Conservation (phyloP, 2,888 invertebrate species). For the Microplitis manilae region DNA sequence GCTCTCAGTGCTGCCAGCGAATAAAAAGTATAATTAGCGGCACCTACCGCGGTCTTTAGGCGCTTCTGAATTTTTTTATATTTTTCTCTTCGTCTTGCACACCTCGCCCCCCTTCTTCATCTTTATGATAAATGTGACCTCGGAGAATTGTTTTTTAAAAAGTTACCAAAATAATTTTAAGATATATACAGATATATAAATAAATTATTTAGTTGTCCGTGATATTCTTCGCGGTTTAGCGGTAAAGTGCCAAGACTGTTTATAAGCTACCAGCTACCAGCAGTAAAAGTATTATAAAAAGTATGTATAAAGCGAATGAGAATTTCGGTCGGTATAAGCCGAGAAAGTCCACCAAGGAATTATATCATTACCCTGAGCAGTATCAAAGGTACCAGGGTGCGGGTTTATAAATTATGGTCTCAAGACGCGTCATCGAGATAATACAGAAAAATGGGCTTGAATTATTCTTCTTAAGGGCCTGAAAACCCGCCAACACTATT, state of each 20-base stretch:
- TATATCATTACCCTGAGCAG: slow-evolving; percentile 58
- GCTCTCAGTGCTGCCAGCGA: slow-evolving; percentile 5
- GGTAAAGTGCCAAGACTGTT: not conserved
- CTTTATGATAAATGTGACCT: not conserved
- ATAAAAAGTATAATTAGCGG: slow-evolving; percentile 39
- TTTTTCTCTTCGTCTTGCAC: not conserved
- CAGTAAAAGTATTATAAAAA: not conserved
- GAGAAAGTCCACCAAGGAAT: slow-evolving; percentile 49
- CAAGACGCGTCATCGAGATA: slow-evolving; percentile 63
- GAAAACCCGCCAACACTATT: slow-evolving; percentile 52
- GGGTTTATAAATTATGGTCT: slow-evolving; percentile 61
- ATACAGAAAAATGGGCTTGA: slow-evolving; percentile 63
- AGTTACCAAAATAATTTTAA: not conserved
- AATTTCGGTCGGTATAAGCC: not conserved
- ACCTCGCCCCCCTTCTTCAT: not conserved
- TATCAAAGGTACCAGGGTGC: slow-evolving; percentile 38
- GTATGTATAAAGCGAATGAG: not conserved
- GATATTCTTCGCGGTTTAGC: not conserved
- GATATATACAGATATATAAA: not conserved
- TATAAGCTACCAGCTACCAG: too few species aligned
- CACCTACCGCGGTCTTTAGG: slow-evolving; percentile 31
- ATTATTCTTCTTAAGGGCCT: slow-evolving; percentile 32
- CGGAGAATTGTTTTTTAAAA: not conserved
- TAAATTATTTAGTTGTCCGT: not conserved
- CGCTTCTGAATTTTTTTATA: slow-evolving; percentile 26